Evolutionary conservation across 1,140 invertebrate genomes (phyloP).

Genomic region (Lucilia cuprina): DNA sequence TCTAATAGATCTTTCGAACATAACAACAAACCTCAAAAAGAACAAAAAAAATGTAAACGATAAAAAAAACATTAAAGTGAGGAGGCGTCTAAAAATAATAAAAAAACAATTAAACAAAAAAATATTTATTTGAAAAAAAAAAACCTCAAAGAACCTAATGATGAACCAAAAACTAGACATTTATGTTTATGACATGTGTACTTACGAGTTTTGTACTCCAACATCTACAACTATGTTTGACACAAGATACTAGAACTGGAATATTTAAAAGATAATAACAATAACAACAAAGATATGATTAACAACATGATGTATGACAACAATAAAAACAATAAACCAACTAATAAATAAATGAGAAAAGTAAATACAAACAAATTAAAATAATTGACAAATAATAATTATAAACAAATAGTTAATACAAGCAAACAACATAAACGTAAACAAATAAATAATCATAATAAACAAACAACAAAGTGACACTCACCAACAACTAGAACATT

Average conservation of each 20-base stretch:
- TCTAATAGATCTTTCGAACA: neutral
- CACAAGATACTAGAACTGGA: neutral
- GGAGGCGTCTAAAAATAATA: slow-evolving; percentile 13
- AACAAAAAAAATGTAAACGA: neutral
- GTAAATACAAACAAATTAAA: slow-evolving; percentile 16
- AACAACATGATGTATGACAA: neutral
- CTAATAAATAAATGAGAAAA: neutral
- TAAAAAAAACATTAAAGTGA: slow-evolving; percentile 12
- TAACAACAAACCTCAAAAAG: slow-evolving; percentile 8
- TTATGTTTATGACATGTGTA: neutral
- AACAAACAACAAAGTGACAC: neutral
- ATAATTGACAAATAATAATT: slow-evolving; percentile 1
- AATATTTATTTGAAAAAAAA: neutral
- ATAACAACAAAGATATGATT: neutral
- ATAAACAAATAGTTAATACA: neutral
- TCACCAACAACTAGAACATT: neutral
- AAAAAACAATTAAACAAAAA: slow-evolving; percentile 21
- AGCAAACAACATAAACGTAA: slow-evolving; percentile 10
- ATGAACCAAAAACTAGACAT: neutral
- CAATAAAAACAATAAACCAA: neutral
- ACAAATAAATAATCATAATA: neutral
- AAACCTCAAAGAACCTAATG: neutral
- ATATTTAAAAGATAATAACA: neutral
- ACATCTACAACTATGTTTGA: neutral
- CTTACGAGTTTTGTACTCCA: too few species aligned